Conservation (phyloP, 2,888 invertebrate species). For the Platycheirus rosarum region DNA sequence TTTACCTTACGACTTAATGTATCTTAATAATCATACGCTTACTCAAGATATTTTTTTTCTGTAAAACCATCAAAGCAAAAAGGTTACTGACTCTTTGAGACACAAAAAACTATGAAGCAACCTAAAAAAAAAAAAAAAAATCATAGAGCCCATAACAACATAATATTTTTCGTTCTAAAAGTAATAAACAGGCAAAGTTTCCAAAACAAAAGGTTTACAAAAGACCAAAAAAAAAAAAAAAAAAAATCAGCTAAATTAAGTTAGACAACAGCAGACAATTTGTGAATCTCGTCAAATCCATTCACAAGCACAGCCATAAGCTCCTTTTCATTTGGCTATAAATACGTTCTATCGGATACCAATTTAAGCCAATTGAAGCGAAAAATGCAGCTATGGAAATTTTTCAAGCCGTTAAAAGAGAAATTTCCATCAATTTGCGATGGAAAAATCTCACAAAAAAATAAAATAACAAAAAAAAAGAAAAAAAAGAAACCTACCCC, state of each 20-base stretch:
- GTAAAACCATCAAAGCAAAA: neutral
- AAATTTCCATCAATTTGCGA: constrained; percentile 67
- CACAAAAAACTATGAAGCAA: neutral
- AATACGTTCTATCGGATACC: constrained; percentile 26
- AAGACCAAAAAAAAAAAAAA: constrained; percentile 4
- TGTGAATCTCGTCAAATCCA: constrained; percentile 18
- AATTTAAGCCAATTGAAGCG: constrained; percentile 44
- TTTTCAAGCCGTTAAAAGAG: constrained; percentile 60
- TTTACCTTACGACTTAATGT: too few species aligned
- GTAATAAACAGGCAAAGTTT: neutral
- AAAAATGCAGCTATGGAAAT: constrained; percentile 61
- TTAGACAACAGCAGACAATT: constrained; percentile 38
- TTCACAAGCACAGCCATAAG: neutral
- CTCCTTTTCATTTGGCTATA: constrained; percentile 6
- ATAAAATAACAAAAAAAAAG: constrained; percentile 10
- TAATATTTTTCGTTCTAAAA: neutral
- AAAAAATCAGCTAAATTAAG: constrained; percentile 33
- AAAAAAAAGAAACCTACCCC: constrained; percentile 17
- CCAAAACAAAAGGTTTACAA: constrained; percentile 10
- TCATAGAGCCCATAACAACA: neutral
- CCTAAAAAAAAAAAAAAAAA: neutral
- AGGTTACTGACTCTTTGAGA: constrained; percentile 3
- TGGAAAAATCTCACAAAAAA: constrained; percentile 48
- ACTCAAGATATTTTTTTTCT: neutral
- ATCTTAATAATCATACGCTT: too few species aligned